Base-by-base conservation (phyloP, 2,888 invertebrate genomes). In the Metallyticus violacea region DNA sequence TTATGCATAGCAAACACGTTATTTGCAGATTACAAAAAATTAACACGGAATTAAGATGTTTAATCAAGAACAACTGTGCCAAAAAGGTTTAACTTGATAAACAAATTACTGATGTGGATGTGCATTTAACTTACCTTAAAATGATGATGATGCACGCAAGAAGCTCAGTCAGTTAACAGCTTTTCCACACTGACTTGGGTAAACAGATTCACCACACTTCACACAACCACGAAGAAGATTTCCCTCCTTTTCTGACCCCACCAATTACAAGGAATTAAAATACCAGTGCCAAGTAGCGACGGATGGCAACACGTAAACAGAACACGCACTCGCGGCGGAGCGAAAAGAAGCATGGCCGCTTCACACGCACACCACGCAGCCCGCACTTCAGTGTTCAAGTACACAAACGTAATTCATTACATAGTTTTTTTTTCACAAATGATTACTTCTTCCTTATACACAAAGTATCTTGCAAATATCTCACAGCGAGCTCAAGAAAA, bases 291-390 rank as follows among this genome's bases (percentile, higher is more conserved):
- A 22, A 62, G 40, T 62, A 22, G 40, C 40, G 40, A 62, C 40
- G 40, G 40, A 9, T 62, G 22, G 15, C 9, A 62, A 15, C 40
- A 62, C 40, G 62, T 25, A 76, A 82, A 82, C 82, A 82, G 62
- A 82, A 82, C 76, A 82, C 82, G 82, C 82, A 82, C 82, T 62
- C 82, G 26, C 62, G 40, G 81, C 62, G 82, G 82, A 6, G 82
- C 82, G 22, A 82, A 76, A 62, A 82, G 82, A 82, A 26, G 26
- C 76, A 82, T 82, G 82, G 82, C 76, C 62, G 76, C 27, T 82
- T 62, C 26, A 40, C 82, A 82, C 82, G 82, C 82, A 82, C 82
- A 76, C 40, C 40, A 62, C 9, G 4, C 15, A 62, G 2, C 22
- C 40, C 15, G 40, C 40, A 62, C 40, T 62, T 62, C 22, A 3